phyloP scores from a whole-genome alignment of 2,113 vertebrate genomes.

The Oreochromis aureus region DNA sequence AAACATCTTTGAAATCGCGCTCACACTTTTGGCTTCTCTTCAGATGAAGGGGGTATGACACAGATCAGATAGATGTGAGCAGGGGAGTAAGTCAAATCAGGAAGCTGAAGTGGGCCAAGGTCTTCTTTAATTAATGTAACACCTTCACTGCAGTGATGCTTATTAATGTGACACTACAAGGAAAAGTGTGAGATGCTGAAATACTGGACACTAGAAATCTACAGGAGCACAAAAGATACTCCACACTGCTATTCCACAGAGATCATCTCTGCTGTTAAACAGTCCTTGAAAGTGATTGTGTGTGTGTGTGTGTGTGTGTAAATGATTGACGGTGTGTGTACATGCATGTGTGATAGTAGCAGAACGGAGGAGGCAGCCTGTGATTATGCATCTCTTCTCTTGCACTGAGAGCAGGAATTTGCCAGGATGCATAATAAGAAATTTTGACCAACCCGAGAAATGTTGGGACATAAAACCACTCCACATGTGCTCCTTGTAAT shows the following conservation, averaged over 20 bases:
- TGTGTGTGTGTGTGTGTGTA: not conserved
- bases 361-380: conserved; percentile 4
- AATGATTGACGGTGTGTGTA: not conserved
- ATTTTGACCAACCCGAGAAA: not conserved
- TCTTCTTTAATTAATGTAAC: conserved; percentile 46
- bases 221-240: not conserved
- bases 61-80: not conserved
- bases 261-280: not conserved
- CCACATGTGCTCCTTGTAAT: not conserved
- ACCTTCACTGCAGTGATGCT: conserved; percentile 31
- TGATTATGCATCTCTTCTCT: conserved; percentile 33
- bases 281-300: not conserved
- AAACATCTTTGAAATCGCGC: not conserved
- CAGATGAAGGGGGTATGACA: not conserved
- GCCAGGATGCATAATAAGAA: conserved; percentile 19
- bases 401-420: conserved; percentile 4
- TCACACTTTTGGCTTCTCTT: not conserved
- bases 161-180: conserved; percentile 39
- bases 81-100: not conserved
- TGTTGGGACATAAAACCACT: not conserved
- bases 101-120: not conserved
- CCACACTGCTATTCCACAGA: not conserved
- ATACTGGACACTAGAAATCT: not conserved
- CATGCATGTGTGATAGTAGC: not conserved
- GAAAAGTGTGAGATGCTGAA: conserved; percentile 6